Conservation (phyloP, 1,140 invertebrate species). For the Maniola jurtina region DNA sequence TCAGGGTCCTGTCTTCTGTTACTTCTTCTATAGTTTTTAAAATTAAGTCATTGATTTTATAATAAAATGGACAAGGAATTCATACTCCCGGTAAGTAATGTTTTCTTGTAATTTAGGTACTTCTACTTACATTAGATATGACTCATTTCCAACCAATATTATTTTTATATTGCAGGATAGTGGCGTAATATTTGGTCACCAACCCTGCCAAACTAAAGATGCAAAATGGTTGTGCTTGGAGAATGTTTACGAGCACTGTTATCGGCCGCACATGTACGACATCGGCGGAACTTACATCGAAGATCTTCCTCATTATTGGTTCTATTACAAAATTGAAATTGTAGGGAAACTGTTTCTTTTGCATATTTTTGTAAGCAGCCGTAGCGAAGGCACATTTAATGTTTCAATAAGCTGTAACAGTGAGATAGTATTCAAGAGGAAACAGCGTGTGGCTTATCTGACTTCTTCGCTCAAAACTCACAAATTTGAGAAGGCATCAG, state of each 20-base stretch:
- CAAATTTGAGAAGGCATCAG: conserved; percentile 40
- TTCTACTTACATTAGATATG: no score
- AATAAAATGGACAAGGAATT: conserved; percentile 4
- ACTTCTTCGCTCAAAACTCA: conserved; percentile 36
- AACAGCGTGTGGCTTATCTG: conserved; percentile 42
- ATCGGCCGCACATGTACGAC: conserved; percentile 62
- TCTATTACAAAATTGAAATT: conserved; percentile 54
- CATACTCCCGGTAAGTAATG: conserved; percentile 5
- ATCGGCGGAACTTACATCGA: conserved; percentile 62
- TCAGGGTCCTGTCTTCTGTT: no score
- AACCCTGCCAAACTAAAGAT: conserved; percentile 47
- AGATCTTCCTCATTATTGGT: conserved; percentile 56
- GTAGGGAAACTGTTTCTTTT: conserved; percentile 52
- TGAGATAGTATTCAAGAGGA: conserved; percentile 47
- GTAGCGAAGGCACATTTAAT: conserved; percentile 39
- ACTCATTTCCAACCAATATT: no score
- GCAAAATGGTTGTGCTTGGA: conserved; percentile 59
- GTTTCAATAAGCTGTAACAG: conserved; percentile 44
- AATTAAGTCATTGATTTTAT: not conserved
- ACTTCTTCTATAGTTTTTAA: no score
- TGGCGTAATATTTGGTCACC: conserved; percentile 43
- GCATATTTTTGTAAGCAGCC: conserved; percentile 56
- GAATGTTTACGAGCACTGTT: conserved; percentile 58
- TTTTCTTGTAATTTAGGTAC: not conserved
- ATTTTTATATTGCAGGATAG: conserved; percentile 37